Evolutionary conservation across 2,888 invertebrate species (phyloP).

Genomic region (Phymatocera aterrima): DNA sequence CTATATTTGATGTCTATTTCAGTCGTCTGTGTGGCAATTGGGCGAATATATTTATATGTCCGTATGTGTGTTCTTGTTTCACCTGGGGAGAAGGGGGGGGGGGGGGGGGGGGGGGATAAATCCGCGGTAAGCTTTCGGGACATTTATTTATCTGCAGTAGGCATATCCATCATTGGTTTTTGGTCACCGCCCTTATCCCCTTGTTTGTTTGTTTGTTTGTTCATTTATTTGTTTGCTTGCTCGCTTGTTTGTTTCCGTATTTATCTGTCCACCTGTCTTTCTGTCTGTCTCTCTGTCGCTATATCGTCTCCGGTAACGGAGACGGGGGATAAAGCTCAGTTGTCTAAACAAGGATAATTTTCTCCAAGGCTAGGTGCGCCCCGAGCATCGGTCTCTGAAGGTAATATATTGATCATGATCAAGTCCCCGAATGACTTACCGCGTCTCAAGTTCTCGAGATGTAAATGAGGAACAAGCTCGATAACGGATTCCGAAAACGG

Average conservation of each 20-base stretch:
- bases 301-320: background rate
- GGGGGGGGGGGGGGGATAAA: background rate
- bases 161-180: conserved; percentile 22
- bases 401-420: background rate
- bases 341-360: conserved; percentile 30
- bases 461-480: too few relatives aligned
- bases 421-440: too few relatives aligned
- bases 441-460: too few relatives aligned
- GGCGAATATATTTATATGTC: too few relatives aligned
- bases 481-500: too few relatives aligned
- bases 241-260: background rate
- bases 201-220: background rate
- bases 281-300: conserved; percentile 11
- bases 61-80: background rate
- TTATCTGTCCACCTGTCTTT: background rate
- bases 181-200: conserved; percentile 10
- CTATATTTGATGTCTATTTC: background rate
- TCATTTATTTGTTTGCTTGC: background rate
- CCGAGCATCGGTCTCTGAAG: background rate
- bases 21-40: background rate
- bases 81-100: too few relatives aligned
- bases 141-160: background rate
- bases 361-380: background rate
- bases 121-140: background rate
- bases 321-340: conserved; percentile 21